Evolutionary conservation across 2,888 invertebrate genomes (phyloP).

Genomic region (Lochmaea crataegi): DNA sequence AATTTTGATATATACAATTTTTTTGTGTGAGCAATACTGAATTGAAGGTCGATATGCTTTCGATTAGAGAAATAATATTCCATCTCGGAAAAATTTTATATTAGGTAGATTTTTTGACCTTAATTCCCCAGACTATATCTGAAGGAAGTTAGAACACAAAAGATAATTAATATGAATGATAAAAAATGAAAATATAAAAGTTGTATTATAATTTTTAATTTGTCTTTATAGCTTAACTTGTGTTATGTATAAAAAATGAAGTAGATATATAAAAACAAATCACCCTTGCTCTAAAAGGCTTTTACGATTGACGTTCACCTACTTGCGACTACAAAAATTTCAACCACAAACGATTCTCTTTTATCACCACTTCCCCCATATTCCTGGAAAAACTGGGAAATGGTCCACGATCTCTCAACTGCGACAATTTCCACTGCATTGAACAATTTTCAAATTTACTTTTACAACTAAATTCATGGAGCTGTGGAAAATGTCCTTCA

Average conservation of each 20-base stretch:
- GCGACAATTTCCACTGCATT: slow-evolving; percentile 25
- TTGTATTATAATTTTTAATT: not conserved
- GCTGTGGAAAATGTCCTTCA: slow-evolving; percentile 10
- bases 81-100: too few relatives aligned
- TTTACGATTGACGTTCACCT: not conserved
- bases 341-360: not conserved
- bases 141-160: not conserved
- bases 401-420: slow-evolving; percentile 18
- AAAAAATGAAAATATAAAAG: not conserved
- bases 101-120: too few relatives aligned
- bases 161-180: not conserved
- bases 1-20: too few relatives aligned
- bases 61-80: too few relatives aligned
- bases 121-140: too few relatives aligned
- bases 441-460: slow-evolving; percentile 26
- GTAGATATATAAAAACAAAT: not conserved
- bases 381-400: slow-evolving; percentile 3
- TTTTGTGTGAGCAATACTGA: too few relatives aligned
- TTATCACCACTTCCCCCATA: not conserved
- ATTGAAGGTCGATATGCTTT: too few relatives aligned
- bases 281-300: not conserved
- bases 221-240: not conserved
- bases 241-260: not conserved
- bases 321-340: slow-evolving; percentile 2
- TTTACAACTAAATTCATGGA: slow-evolving; percentile 9